Percentiles rank a stretch among this genome's conserved stretches.
phyloP scores from a whole-genome alignment of 2,888 invertebrate genomes.

The Dolichomitus sp. region DNA sequence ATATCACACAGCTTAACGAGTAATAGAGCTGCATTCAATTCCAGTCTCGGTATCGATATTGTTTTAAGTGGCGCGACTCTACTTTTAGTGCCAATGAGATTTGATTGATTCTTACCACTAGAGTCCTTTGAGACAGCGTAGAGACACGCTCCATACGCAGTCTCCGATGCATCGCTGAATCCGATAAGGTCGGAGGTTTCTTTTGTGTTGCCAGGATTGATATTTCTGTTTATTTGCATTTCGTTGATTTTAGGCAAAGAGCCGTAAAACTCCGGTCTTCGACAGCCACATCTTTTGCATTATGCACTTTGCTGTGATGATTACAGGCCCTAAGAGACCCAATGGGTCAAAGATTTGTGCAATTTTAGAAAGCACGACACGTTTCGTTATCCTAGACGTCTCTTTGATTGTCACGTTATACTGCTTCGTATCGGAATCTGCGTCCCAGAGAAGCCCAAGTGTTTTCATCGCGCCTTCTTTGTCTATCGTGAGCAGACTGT shows the following conservation, averaged over 20 bases:
- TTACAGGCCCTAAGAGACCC: slow-evolving; percentile 70
- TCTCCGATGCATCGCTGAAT: slow-evolving; percentile 45
- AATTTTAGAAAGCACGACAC: slow-evolving; percentile 67
- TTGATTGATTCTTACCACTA: no score
- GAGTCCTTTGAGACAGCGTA: slow-evolving; percentile 60
- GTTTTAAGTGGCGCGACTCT: slow-evolving; percentile 15
- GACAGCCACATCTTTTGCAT: slow-evolving; percentile 60
- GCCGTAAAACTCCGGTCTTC: slow-evolving; percentile 31
- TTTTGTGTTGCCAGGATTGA: neutral
- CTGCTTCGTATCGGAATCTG: slow-evolving; percentile 43
- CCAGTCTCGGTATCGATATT: slow-evolving; percentile 7
- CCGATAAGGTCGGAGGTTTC: slow-evolving; percentile 46
- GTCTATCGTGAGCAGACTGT: slow-evolving; percentile 21
- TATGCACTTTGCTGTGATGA: slow-evolving; percentile 67
- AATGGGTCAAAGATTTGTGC: slow-evolving; percentile 72
- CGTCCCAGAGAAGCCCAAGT: slow-evolving; percentile 52
- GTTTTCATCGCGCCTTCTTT: slow-evolving; percentile 34
- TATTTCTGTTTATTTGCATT: slow-evolving; percentile 3
- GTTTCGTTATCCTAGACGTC: neutral
- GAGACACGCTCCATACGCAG: slow-evolving; percentile 18
- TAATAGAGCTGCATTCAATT: slow-evolving; percentile 7
- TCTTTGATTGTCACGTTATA: slow-evolving; percentile 28
- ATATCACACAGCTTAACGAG: slow-evolving; percentile 23
- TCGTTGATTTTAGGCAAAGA: slow-evolving; percentile 12
- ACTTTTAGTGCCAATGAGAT: no score